phyloP scores from a whole-genome alignment of 2,888 invertebrate genomes.

The Ochlodes sylvanus region DNA sequence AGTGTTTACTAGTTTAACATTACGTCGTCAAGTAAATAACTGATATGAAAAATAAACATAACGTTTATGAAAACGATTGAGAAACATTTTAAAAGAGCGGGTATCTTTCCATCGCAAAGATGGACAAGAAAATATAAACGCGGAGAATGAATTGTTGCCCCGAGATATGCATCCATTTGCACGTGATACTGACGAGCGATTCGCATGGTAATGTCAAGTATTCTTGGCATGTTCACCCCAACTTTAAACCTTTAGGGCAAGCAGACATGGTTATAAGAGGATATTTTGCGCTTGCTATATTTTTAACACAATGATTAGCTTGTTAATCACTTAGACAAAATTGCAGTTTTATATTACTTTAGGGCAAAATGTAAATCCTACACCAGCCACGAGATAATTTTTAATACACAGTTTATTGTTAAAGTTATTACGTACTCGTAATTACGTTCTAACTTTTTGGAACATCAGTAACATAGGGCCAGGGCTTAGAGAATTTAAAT shows the following conservation, averaged over 20 bases:
- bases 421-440: too few relatives aligned
- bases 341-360: neutral
- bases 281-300: slow-evolving; percentile 4
- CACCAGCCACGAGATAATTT: too few relatives aligned
- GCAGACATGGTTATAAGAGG: slow-evolving; percentile 1
- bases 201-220: slow-evolving; percentile 66
- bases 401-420: too few relatives aligned
- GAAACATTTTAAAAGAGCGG: slow-evolving; percentile 5
- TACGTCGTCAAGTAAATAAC: slow-evolving; percentile 3
- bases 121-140: slow-evolving; percentile 43
- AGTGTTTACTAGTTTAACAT: slow-evolving; percentile 25
- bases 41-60: slow-evolving; percentile 12
- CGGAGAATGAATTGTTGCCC: slow-evolving; percentile 47
- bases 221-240: slow-evolving; percentile 49
- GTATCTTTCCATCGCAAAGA: slow-evolving; percentile 41
- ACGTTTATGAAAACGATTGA: slow-evolving; percentile 4
- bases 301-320: neutral
- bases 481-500: too few relatives aligned
- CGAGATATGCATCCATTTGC: slow-evolving; percentile 62
- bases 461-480: too few relatives aligned
- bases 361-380: neutral
- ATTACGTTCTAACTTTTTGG: too few relatives aligned
- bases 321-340: neutral
- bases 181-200: slow-evolving; percentile 54
- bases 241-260: slow-evolving; percentile 24